Evolutionary conservation across 2,797 vertebrate species (phyloP), one percentile per base, ranked within the genome.

Genomic region (Microcaecilia unicolor): DNA sequence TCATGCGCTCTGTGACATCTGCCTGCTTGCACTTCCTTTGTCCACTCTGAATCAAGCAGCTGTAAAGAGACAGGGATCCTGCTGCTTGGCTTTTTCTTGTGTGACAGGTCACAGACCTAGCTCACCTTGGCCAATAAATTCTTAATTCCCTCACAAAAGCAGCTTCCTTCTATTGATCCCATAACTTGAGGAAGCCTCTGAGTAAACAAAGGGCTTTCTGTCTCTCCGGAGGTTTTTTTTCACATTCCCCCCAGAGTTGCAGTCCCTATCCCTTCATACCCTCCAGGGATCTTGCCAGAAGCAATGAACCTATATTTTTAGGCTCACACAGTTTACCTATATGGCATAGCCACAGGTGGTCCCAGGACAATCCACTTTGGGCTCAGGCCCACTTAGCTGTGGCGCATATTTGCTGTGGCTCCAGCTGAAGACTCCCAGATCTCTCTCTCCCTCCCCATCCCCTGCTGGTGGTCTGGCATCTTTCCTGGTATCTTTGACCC

Each of bases 131-230:
- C 28, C 14, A 14, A 44, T 30, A 21, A 51, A 28, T 32, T 51
- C 57, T 40, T 28, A 53, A 32, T 44, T 44, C 44, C 37, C 34
- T 57, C 58, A 8, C 47, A 64, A 67, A 59, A 67, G 31, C 33
- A 43, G 58, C 34, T 57, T 49, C 57, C 51, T 69, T 41, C 14
- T 4, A 51, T n/a, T 18, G 27, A 47, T 53, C 51, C 38, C 36
- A 31, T 14, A 14, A 29, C 14, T 39, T 13, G 41, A 67, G 48
- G 53, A 76, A 77, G 61, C 2, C 7, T 45, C 52, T 50, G 46
- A 70, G 11, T 47, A 67, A 74, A 70, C 39, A 69, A 10, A 6
- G 18, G 43, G 22, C 14, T 15, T 4, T 10, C 37, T 33, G 34
- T 53, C 34, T 53, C 42, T 27, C 32, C 28, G 18, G 21, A 25